These are phyloP conservation scores for Gambusia holbrooki DNA, from an alignment of 2,113 vertebrate genomes.

Conservation along the genomic window DNA sequence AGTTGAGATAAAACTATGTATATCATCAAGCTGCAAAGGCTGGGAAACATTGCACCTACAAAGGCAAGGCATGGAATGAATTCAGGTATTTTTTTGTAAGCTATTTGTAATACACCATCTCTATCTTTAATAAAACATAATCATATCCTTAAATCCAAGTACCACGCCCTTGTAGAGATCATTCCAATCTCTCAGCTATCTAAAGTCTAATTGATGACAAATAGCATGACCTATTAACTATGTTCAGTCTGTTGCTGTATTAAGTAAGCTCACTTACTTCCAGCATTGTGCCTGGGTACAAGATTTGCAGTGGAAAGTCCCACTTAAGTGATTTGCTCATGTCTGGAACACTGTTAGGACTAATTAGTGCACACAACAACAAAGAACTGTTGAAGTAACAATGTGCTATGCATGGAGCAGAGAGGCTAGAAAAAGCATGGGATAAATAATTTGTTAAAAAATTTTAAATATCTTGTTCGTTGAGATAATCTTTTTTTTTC, in stretches of 20 bases:
- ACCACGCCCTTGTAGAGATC: background rate
- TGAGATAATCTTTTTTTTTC: too few species aligned
- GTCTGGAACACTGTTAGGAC: constrained; percentile 6
- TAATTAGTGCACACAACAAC: background rate
- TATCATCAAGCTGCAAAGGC: too few species aligned
- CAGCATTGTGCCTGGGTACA: background rate
- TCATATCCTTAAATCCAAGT: background rate
- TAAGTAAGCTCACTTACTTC: background rate
- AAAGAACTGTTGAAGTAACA: background rate
- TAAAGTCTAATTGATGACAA: constrained; percentile 7
- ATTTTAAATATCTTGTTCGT: too few species aligned
- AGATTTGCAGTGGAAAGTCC: constrained; percentile 15
- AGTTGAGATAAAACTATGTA: too few species aligned
- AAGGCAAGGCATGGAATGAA: too few species aligned
- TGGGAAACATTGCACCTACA: too few species aligned
- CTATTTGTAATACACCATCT: too few species aligned
- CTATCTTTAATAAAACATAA: too few species aligned
- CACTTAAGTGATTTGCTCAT: constrained; percentile 16
- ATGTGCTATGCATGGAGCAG: background rate
- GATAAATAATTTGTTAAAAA: too few species aligned
- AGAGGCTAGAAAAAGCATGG: too few species aligned
- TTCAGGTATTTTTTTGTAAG: too few species aligned
- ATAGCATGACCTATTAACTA: constrained; percentile 1
- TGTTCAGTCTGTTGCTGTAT: background rate
- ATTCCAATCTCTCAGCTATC: background rate